A percentile compares a stretch with the other conserved stretches of the same genome.
Evolutionary conservation across 2,888 invertebrate species (phyloP).

Genomic region (Poecilobothrus nobilitatus): DNA sequence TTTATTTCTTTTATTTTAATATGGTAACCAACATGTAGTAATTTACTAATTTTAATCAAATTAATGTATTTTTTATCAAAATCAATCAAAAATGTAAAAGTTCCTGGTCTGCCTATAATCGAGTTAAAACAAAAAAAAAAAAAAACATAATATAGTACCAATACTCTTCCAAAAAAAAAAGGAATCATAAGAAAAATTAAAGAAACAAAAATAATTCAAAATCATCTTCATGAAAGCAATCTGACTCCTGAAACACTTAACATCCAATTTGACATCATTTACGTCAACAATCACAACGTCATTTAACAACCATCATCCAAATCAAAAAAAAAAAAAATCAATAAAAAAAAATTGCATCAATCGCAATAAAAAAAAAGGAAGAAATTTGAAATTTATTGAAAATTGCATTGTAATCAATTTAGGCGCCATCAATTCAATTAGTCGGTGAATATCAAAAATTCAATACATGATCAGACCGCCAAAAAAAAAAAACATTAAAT

Average conservation of each 20-base stretch:
- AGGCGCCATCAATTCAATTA: constrained; percentile 4
- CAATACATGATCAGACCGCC: background rate
- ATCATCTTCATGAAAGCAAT: constrained; percentile 4
- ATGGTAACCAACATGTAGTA: no score
- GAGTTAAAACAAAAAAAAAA: no score
- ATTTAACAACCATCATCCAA: background rate
- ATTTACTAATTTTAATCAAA: no score
- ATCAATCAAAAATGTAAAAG: no score
- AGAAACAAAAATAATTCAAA: background rate
- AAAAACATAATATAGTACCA: no score
- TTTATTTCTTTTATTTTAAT: no score
- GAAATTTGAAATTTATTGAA: background rate
- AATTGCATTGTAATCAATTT: constrained; percentile 1
- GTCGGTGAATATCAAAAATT: background rate
- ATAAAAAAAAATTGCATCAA: background rate
- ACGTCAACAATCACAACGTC: background rate
- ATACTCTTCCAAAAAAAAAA: no score
- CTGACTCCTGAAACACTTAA: constrained; percentile 1
- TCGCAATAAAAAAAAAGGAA: background rate
- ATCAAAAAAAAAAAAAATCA: background rate
- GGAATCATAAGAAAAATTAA: no score
- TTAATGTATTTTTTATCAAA: no score
- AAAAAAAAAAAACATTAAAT: no score
- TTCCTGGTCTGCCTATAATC: no score
- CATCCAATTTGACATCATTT: background rate